A percentile compares a stretch with the other conserved stretches of the same genome.
These are phyloP conservation scores for Scleropages formosus DNA, from an alignment of 2,797 vertebrate genomes.

Conservation along the genomic window DNA sequence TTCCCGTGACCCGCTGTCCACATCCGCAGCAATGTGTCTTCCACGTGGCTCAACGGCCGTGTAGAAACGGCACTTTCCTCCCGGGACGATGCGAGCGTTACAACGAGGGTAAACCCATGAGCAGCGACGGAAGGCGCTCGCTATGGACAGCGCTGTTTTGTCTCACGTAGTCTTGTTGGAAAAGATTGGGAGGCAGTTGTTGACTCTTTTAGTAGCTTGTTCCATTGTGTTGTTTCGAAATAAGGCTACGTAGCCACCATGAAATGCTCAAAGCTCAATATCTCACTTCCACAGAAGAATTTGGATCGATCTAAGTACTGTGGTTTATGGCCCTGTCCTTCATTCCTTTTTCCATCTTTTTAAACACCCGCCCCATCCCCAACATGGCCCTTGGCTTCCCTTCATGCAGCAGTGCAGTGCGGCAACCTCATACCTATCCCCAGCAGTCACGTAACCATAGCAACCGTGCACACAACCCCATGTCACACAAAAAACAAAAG, in stretches of 20 bases:
- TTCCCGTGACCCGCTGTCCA: not conserved
- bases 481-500: not conserved
- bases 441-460: not conserved
- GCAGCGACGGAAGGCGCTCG: not conserved
- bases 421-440: not conserved
- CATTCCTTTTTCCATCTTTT: not conserved
- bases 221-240: constrained; percentile 1
- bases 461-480: too few species aligned
- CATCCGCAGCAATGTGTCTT: not conserved
- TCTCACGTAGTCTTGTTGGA: not conserved
- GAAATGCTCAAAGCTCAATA: not conserved
- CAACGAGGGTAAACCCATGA: not conserved
- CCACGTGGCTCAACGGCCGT: not conserved
- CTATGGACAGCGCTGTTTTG: not conserved
- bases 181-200: not conserved
- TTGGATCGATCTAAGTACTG: not conserved
- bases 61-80: not conserved
- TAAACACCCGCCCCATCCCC: not conserved
- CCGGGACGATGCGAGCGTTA: constrained; percentile 7
- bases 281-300: not conserved
- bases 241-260: constrained; percentile 13
- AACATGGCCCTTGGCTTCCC: not conserved
- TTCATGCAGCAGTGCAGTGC: not conserved
- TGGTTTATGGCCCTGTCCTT: not conserved
- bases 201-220: not conserved